phyloP scores from a whole-genome alignment of 2,113 vertebrate species.

The Lepidiolamprologus cunningtoni region DNA sequence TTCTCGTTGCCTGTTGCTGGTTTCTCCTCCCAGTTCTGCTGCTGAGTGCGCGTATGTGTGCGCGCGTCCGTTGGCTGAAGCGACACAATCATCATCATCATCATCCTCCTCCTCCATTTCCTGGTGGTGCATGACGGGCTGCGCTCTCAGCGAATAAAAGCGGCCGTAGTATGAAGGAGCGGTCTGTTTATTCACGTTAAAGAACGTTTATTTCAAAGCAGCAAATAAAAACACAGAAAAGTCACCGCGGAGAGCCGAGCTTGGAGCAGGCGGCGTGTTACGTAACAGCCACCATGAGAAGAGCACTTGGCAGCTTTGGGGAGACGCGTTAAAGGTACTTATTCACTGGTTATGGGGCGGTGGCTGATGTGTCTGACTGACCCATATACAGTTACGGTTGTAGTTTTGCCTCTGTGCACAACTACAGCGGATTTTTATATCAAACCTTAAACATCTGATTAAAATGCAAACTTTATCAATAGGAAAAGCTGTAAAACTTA shows the following conservation, averaged over 20 bases:
- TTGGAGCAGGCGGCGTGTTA: neutral
- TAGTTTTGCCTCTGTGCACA: neutral
- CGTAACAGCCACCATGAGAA: neutral
- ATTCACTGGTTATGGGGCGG: neutral
- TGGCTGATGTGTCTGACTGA: neutral
- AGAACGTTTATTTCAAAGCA: neutral
- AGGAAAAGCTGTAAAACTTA: neutral
- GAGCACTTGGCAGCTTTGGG: neutral
- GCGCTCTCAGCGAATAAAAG: neutral
- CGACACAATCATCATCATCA: neutral
- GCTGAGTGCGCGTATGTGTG: neutral
- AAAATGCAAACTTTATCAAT: neutral
- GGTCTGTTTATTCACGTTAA: neutral
- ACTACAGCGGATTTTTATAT: neutral
- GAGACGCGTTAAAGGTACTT: neutral
- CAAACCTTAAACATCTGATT: neutral
- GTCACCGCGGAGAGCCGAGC: neutral
- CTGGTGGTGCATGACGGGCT: constrained; percentile 6
- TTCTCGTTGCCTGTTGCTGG: neutral
- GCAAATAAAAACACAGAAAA: neutral
- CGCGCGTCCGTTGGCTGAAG: neutral
- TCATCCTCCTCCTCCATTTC: constrained; percentile 32
- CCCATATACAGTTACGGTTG: neutral
- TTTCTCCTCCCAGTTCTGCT: constrained; percentile 10
- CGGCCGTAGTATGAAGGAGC: neutral